A percentile compares a stretch with the other conserved stretches of the same genome.
Evolutionary conservation across 1,140 invertebrate genomes (phyloP).

Genomic region (Leptoteleia sp.): DNA sequence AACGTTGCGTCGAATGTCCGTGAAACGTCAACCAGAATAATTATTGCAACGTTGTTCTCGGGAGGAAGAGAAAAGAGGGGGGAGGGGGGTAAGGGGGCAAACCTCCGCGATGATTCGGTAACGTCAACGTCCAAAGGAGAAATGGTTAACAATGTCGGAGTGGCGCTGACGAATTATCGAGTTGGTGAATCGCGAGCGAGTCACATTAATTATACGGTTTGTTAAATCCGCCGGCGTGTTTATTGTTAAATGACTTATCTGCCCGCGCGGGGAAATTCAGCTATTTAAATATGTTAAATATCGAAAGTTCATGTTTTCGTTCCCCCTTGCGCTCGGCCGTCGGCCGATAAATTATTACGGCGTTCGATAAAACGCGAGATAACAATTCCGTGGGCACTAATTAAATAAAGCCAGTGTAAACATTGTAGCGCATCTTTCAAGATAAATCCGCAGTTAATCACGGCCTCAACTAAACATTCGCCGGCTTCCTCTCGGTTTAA

Average conservation of each 20-base stretch:
- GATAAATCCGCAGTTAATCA: slow-evolving; percentile 40
- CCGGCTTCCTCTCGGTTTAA: slow-evolving; percentile 37
- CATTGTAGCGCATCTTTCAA: slow-evolving; percentile 19
- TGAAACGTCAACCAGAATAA: slow-evolving; percentile 17
- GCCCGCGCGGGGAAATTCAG: too few species aligned
- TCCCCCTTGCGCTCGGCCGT: too few species aligned
- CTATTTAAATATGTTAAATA: not conserved
- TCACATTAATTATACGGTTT: slow-evolving; percentile 12
- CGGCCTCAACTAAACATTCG: slow-evolving; percentile 4
- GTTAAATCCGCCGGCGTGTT: not conserved
- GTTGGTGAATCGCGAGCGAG: too few species aligned
- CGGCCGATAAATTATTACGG: too few species aligned
- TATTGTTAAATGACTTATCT: too few species aligned
- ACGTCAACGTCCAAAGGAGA: not conserved
- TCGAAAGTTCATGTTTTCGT: too few species aligned
- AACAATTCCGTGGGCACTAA: slow-evolving; percentile 11
- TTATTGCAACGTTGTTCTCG: slow-evolving; percentile 6
- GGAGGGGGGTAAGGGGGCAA: too few species aligned
- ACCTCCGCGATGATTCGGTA: not conserved
- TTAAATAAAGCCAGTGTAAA: slow-evolving; percentile 35
- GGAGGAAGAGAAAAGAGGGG: too few species aligned
- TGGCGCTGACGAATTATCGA: not conserved
- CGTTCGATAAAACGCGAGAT: slow-evolving; percentile 1
- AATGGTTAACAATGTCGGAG: not conserved
- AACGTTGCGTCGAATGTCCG: slow-evolving; percentile 7